Base-by-base conservation (phyloP, 64 coral and sea anemone species). In the Montipora efflorescens region DNA sequence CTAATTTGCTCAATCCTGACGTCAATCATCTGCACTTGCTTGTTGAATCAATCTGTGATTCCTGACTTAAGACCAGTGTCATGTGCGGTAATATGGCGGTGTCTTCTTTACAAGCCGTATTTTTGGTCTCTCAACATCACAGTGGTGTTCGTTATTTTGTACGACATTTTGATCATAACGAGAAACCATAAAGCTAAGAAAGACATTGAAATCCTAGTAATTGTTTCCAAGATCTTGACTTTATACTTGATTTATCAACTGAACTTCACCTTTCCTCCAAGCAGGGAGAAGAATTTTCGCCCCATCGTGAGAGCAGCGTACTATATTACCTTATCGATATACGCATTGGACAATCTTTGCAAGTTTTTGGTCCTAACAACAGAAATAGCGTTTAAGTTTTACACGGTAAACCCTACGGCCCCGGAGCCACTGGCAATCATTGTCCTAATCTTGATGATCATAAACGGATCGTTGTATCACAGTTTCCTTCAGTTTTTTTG, bases 401-500 rank as follows among this genome's bases (percentile, higher is more conserved):
- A 96, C 79, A 90, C 90, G 3, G 23, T 96, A 5, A 78, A 89
- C 55, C 4, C 11, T 3, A 18, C 8, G 16, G 22, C n/a, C 16
- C 15, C 81, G 18, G 47, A 61, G 6, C 52, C 81, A 25, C 15
- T 77, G 52, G 67, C 5, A 2, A 83, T 94, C 11, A 68, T 90
- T 4, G 48, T 88, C 53, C 47, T 96, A 7, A 79, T 88, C 67
- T 66, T 96, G 74, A 88, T 92, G 95, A 43, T 96, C 9, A 55
- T 84, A 3, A 91, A 96, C 47, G 85, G 69, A 6, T 93, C 91
- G 1, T 74, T 96, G 6, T 96, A 96, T 45, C 90, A 93, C 28
- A 88, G n/a, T 8, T 96, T 96, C 71, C 20, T 96, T 59, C 25
- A 87, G 19, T 96, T 96, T 47, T 96, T 96, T 58, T 96, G 95